phyloP scores from a whole-genome alignment of 2,113 vertebrate genomes.

The Scytalopus superciliaris region DNA sequence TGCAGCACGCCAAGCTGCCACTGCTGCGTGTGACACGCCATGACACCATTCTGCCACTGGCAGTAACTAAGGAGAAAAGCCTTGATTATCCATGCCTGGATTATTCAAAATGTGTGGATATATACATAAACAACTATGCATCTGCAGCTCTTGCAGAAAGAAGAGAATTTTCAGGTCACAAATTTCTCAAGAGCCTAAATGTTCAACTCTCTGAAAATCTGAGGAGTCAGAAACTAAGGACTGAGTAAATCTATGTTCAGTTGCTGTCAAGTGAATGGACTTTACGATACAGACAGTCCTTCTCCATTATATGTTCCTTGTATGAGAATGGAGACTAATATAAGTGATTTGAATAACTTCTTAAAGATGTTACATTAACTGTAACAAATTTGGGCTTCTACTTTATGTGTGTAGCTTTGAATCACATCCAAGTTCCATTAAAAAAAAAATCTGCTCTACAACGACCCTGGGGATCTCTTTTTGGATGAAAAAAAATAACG shows the following conservation, averaged over 20 bases:
- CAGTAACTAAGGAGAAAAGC: not conserved
- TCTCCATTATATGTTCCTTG: not conserved
- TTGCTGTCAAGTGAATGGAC: not conserved
- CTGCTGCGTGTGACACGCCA: not conserved
- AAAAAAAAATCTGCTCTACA: not conserved
- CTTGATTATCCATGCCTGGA: not conserved
- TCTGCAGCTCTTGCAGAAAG: not conserved
- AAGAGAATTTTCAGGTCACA: not conserved
- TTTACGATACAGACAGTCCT: not conserved
- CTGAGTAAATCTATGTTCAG: not conserved
- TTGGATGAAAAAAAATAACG: not conserved
- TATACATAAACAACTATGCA: not conserved
- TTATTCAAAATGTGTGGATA: not conserved
- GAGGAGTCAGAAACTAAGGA: not conserved
- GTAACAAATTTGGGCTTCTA: not conserved
- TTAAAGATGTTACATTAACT: not conserved
- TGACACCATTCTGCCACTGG: not conserved
- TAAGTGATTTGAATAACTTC: not conserved
- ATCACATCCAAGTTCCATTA: not conserved
- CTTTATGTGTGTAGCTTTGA: not conserved
- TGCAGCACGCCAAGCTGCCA: not conserved
- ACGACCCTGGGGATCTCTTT: rapidly evolving
- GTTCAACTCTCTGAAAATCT: not conserved
- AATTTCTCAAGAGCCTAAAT: not conserved
- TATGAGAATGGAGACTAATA: not conserved